Conservation (phyloP, 2,888 invertebrate species). For the Amphipoea oculea region DNA sequence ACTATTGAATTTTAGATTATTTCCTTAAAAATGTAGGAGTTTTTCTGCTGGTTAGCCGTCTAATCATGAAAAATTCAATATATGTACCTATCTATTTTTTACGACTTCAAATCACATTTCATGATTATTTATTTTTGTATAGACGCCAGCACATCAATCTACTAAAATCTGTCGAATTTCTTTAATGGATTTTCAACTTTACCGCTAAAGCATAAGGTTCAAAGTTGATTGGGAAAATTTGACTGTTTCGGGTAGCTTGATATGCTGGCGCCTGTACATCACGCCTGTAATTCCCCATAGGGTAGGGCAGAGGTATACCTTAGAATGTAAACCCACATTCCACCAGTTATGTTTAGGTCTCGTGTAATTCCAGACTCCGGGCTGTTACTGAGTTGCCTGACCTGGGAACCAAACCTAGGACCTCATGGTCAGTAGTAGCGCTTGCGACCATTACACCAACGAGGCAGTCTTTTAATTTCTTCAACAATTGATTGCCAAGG, state of each 20-base stretch:
- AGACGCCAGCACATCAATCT: too few species aligned
- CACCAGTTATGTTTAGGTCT: background rate
- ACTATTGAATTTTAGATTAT: background rate
- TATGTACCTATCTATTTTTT: background rate
- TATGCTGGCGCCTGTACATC: background rate
- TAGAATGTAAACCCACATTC: background rate
- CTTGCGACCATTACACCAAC: background rate
- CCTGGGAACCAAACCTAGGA: background rate
- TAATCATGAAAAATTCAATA: background rate
- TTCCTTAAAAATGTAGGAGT: background rate
- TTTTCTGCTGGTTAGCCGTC: too few species aligned
- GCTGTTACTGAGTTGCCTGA: background rate
- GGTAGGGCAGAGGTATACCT: background rate
- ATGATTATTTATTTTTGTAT: background rate
- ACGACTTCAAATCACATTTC: background rate
- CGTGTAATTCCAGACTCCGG: background rate
- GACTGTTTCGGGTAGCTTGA: too few species aligned
- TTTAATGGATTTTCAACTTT: too few species aligned
- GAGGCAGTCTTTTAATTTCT: background rate
- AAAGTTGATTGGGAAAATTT: too few species aligned
- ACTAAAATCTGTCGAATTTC: too few species aligned
- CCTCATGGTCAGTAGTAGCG: too few species aligned
- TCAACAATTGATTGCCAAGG: background rate
- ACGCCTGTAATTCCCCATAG: background rate
- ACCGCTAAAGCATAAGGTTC: too few species aligned